Evolutionary conservation across 2,797 vertebrate genomes (phyloP).

Genomic region (Enteromius viviparus): DNA sequence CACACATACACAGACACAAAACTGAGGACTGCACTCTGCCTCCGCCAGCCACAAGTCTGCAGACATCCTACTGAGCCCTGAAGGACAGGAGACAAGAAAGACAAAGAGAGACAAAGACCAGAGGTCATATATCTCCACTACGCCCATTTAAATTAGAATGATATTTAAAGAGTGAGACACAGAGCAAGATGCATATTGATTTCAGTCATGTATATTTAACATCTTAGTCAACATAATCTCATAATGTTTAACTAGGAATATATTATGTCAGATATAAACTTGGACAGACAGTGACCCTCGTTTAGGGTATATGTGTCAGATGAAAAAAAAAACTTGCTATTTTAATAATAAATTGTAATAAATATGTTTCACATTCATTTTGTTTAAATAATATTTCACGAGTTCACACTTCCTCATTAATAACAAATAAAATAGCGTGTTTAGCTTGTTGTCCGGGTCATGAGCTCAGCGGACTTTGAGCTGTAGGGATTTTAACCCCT

Average conservation of each 20-base stretch:
- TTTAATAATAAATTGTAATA: neutral
- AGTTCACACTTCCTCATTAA: no score
- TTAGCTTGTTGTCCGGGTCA: no score
- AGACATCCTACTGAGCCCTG: constrained; percentile 35
- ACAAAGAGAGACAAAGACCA: constrained; percentile 34
- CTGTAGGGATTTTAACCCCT: no score
- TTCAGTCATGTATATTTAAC: constrained; percentile 28
- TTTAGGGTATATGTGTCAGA: neutral
- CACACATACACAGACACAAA: constrained; percentile 7
- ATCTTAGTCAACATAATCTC: constrained; percentile 14
- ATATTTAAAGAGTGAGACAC: constrained; percentile 10
- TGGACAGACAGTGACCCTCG: neutral
- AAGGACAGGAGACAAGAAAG: constrained; percentile 32
- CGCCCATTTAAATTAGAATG: constrained; percentile 25
- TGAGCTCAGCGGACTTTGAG: no score
- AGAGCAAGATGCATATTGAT: constrained; percentile 7
- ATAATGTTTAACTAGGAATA: constrained; percentile 22
- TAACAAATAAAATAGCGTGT: no score
- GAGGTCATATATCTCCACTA: constrained; percentile 25
- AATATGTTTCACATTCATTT: no score
- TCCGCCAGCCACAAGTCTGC: constrained; percentile 19
- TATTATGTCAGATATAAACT: constrained; percentile 8
- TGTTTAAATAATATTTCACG: no score
- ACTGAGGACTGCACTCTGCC: constrained; percentile 28
- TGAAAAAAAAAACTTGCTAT: neutral